Evolutionary conservation across 2,113 vertebrate genomes (phyloP).

Genomic region (Platysteira castanea): DNA sequence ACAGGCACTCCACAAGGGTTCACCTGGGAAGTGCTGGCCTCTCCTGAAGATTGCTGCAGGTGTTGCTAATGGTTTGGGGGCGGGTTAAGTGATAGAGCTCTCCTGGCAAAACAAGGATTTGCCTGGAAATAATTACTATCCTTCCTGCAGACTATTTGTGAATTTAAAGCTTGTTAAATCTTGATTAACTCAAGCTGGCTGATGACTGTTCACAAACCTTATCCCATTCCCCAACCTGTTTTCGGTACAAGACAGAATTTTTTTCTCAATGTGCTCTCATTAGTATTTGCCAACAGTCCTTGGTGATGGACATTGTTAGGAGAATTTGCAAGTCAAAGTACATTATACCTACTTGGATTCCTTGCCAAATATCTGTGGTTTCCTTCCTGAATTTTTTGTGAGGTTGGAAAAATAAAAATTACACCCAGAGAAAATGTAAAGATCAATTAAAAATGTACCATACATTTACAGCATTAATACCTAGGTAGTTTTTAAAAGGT

Average conservation of each 20-base stretch:
- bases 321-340: background rate
- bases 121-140: background rate
- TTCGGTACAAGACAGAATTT: background rate
- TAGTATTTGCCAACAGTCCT: background rate
- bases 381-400: background rate
- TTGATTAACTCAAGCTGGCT: background rate
- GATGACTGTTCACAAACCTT: background rate
- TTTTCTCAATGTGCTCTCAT: background rate
- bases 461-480: background rate
- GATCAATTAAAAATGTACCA: background rate
- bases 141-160: background rate
- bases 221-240: background rate
- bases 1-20: rapidly evolving
- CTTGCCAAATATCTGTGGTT: background rate
- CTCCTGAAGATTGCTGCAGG: background rate
- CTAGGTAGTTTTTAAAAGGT: background rate
- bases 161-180: background rate
- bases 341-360: background rate
- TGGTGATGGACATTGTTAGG: background rate
- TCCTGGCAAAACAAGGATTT: background rate
- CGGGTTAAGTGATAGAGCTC: background rate
- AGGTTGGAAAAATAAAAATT: background rate
- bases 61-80: background rate
- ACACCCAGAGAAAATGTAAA: background rate
- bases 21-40: background rate